Conservation (phyloP, 2,888 invertebrate species). For the Axea sp. region DNA sequence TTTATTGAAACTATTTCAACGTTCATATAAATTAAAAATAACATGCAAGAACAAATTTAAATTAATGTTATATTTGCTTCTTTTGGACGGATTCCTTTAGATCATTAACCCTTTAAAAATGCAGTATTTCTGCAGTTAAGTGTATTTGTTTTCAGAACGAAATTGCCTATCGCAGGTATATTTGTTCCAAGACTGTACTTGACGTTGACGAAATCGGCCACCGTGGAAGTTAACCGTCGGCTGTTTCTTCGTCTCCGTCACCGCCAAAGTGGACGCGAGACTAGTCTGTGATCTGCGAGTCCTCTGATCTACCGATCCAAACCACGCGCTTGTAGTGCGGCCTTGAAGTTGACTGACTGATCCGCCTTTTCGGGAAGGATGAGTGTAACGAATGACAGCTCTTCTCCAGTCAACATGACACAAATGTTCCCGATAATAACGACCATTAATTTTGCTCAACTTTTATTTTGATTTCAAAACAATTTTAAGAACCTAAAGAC, state of each 20-base stretch:
- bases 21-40: too few species aligned
- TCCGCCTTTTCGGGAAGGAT: constrained; percentile 49
- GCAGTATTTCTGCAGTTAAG: constrained; percentile 17
- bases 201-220: constrained; percentile 59
- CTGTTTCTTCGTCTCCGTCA: constrained; percentile 51
- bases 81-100: too few species aligned
- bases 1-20: too few species aligned
- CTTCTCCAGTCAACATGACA: constrained; percentile 33
- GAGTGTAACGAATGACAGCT: constrained; percentile 51
- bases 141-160: constrained; percentile 28
- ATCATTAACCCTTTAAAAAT: too few species aligned
- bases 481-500: too few species aligned
- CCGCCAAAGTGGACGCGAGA: constrained; percentile 49
- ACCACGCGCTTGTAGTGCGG: constrained; percentile 44
- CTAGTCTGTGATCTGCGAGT: constrained; percentile 58
- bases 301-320: constrained; percentile 63
- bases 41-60: too few species aligned
- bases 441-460: constrained; percentile 16
- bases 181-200: constrained; percentile 46
- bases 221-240: constrained; percentile 51
- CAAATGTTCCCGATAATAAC: constrained; percentile 28
- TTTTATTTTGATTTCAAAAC: not conserved
- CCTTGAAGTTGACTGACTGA: constrained; percentile 62
- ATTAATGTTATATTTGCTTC: too few species aligned
- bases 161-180: constrained; percentile 53